Evolutionary conservation across 2,888 invertebrate species (phyloP), one percentile per base, ranked within the genome.

Genomic region (Anoplius nigerrimus): DNA sequence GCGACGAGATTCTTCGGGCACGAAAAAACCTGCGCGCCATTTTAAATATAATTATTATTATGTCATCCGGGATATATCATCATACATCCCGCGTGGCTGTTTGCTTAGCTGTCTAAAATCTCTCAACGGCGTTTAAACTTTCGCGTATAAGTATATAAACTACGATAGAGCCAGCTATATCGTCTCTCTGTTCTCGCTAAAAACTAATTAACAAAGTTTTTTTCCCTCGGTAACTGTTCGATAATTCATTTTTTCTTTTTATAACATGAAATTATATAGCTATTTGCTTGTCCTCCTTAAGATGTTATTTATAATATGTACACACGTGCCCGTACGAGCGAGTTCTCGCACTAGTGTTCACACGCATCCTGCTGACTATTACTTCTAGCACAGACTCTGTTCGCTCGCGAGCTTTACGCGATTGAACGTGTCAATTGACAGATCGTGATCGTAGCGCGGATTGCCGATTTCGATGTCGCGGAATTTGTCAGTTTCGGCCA

Each of bases 121-220:
- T 34, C 34, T 74, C 72, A 82, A 82, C 79, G 75, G 74, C 73
- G 61, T 80, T 66, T 79, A 77, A 82, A 75, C 60, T 69, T 74
- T 69, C 69, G 55, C 73, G 48, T 66, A 74, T 66, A 75, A 66
- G 71, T 74, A 72, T 72, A 79, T 79, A 79, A 86, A 84, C 85
- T 87, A 87, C 84, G 83, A 86, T 87, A 87, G 86, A 86, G 86
- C 86, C 86, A 85, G 83, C 86, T 86, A 85, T 84, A 80, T 86
- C 84, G 81, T 85, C 77, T 78, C 77, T 76, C 80, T 80, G 74
- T 34, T 66, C 68, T 78, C 48, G 48, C 83, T 85, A 84, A 74
- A 79, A 84, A 74, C 84, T 86, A 85, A 78, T 84, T 82, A 86
- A 86, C 84, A 86, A 84, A 82, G 74, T 34, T 75, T 78, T n/a